These are phyloP conservation scores for Geophilus truncorum DNA, from an alignment of 2,888 invertebrate species.

Conservation along the genomic window DNA sequence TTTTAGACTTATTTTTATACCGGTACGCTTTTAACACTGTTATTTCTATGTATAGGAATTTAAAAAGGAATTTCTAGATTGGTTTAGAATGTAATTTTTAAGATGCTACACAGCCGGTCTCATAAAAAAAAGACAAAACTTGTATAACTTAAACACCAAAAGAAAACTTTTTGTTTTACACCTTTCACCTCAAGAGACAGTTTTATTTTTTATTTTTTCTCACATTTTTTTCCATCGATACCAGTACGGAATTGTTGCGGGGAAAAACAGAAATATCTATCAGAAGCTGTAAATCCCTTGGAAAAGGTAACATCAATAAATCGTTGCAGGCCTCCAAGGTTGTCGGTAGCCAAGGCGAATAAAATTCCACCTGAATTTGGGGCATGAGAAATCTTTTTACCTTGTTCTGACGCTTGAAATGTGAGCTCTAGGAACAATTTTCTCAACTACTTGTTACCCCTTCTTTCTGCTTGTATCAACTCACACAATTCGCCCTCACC, in stretches of 20 bases:
- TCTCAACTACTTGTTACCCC: neutral
- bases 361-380: neutral
- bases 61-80: no score
- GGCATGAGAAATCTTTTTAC: neutral
- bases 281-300: neutral
- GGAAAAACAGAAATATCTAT: neutral
- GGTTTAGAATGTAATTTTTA: no score
- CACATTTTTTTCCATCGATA: neutral
- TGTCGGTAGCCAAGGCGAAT: neutral
- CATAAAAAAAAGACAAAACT: no score
- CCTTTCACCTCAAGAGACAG: neutral
- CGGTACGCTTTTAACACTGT: no score
- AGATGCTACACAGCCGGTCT: no score
- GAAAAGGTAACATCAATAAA: neutral
- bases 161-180: neutral
- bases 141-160: neutral
- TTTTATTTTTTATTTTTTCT: neutral
- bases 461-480: neutral
- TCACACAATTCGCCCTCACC: neutral
- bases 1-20: no score
- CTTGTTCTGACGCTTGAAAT: neutral
- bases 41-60: no score
- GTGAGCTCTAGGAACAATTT: neutral
- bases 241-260: neutral
- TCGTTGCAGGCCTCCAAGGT: neutral